Percentiles rank a stretch among this genome's conserved stretches.
phyloP scores from a whole-genome alignment of 2,113 vertebrate species.

The Mus pahari region DNA sequence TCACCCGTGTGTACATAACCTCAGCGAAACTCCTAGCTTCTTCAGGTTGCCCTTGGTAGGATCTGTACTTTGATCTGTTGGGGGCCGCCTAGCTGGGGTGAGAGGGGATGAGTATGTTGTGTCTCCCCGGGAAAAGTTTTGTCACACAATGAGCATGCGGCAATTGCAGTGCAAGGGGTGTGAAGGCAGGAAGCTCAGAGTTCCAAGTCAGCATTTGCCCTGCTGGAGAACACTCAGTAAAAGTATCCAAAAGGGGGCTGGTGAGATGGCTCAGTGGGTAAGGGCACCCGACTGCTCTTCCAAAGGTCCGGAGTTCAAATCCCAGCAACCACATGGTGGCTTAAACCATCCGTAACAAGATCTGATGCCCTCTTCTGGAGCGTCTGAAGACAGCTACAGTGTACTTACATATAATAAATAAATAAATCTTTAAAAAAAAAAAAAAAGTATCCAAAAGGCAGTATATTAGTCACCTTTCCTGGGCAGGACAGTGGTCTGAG shows the following conservation, averaged over 20 bases:
- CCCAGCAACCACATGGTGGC: no score
- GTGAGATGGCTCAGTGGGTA: no score
- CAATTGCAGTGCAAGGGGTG: neutral
- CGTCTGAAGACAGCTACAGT: no score
- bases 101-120: neutral
- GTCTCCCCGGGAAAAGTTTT: neutral
- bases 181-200: neutral
- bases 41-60: neutral
- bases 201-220: neutral
- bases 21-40: neutral
- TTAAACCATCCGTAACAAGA: no score
- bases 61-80: neutral
- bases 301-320: no score
- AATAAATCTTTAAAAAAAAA: no score
- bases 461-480: neutral
- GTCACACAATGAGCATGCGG: neutral
- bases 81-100: no score
- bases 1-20: neutral
- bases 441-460: slow-evolving; percentile 12
- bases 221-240: neutral
- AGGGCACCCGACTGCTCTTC: no score
- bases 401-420: no score
- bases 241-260: no score
- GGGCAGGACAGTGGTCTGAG: neutral
- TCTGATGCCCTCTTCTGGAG: no score